phyloP scores from a whole-genome alignment of 2,888 invertebrate genomes.

The Mythimna albipuncta region DNA sequence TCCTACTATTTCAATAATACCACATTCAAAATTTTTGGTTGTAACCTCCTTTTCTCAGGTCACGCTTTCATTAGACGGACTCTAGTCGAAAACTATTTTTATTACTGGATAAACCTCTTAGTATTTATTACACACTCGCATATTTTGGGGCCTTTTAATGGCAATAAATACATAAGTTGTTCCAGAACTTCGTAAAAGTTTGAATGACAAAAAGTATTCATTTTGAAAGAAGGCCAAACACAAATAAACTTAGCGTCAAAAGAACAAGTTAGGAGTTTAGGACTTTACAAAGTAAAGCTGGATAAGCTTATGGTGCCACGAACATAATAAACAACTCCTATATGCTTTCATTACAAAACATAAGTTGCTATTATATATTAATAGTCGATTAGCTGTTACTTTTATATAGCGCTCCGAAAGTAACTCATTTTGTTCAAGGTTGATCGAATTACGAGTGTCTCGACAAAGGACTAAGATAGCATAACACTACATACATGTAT shows the following conservation, averaged over 20 bases:
- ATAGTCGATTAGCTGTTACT: constrained; percentile 29
- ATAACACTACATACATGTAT: constrained; percentile 25
- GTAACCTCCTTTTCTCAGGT: too few relatives aligned
- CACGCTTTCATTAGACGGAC: too few relatives aligned
- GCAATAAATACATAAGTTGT: neutral
- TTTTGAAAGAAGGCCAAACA: neutral
- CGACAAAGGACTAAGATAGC: constrained; percentile 17
- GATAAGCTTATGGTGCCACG: constrained; percentile 1
- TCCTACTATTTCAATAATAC: too few relatives aligned
- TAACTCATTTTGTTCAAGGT: constrained; percentile 27
- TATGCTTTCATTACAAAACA: constrained; percentile 1
- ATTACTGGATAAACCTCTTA: neutral
- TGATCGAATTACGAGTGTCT: constrained; percentile 39
- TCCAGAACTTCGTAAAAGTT: constrained; percentile 9
- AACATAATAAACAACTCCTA: constrained; percentile 10
- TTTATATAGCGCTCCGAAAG: constrained; percentile 13
- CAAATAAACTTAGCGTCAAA: constrained; percentile 14
- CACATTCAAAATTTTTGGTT: too few relatives aligned
- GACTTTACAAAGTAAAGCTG: neutral
- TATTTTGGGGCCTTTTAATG: too few relatives aligned
- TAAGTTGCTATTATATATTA: neutral
- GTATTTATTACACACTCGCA: neutral
- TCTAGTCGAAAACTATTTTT: neutral
- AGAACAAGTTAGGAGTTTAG: constrained; percentile 12
- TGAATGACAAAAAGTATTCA: constrained; percentile 21